Conservation (phyloP, 2,888 invertebrate species). For the Parnassius orleans region DNA sequence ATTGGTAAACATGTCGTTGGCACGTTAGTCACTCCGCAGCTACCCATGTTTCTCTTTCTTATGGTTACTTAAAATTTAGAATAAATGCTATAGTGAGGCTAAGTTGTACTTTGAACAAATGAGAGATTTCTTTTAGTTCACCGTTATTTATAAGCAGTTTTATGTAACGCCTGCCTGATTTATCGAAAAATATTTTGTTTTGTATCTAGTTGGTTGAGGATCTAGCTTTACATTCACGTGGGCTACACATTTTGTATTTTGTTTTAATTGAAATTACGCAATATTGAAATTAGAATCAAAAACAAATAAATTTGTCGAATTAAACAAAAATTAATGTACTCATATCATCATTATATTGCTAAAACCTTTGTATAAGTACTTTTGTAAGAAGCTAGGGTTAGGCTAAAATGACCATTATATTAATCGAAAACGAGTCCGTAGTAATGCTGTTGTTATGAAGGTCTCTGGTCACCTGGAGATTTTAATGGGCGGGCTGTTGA, state of each 20-base stretch:
- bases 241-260: neutral
- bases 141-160: slow-evolving; percentile 18
- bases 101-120: slow-evolving; percentile 14
- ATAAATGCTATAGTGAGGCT: neutral
- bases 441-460: too few species aligned
- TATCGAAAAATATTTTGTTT: slow-evolving; percentile 2
- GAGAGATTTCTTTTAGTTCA: slow-evolving; percentile 1
- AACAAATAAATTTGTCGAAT: too few species aligned
- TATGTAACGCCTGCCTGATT: slow-evolving; percentile 13
- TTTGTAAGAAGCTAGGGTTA: too few species aligned
- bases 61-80: slow-evolving; percentile 16
- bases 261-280: too few species aligned
- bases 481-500: too few species aligned
- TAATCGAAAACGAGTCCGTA: too few species aligned
- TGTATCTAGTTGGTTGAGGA: slow-evolving; percentile 16
- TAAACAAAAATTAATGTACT: too few species aligned
- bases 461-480: too few species aligned
- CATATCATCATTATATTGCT: too few species aligned
- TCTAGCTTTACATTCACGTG: neutral
- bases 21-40: slow-evolving; percentile 23
- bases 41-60: slow-evolving; percentile 14
- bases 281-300: too few species aligned
- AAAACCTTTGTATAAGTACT: too few species aligned
- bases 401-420: too few species aligned
- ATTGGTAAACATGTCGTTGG: slow-evolving; percentile 22